Evolutionary conservation across 2,888 invertebrate species (phyloP), one percentile per base, ranked within the genome.

Genomic region (Sinentomon sp.): DNA sequence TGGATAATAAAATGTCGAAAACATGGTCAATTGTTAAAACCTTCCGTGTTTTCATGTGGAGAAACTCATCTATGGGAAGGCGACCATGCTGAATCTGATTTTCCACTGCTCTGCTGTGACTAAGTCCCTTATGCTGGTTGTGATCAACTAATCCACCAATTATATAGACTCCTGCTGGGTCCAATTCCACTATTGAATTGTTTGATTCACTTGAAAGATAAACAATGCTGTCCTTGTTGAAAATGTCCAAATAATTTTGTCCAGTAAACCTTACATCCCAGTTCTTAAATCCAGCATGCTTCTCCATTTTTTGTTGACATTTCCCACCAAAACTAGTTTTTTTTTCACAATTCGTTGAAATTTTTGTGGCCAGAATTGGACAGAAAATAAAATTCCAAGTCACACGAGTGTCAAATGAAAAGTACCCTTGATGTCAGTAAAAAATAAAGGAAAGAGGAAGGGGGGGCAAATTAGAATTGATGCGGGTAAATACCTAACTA

Each of bases 121-220:
- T 89, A 12, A 78, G 54, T 3, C 87, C 87, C 62, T 92, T 94
- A 43, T 87, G 75, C 44, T 73, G 65, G 56, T 97, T 97, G 51
- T 97, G 94, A 57, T 97, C 97, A 0, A 97, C 87, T 27, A 97
- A 57, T 17, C 92, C 97, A 24, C 97, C 97, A 51, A 97, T 92
- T 30, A 97, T 68, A 49, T 94, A 97, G 28, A 71, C 64, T 48
- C 72, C 72, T 39, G 69, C 63, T 16, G 72, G 64, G 43, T 77
- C 70, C 45, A 87, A 59, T 32, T 54, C 52, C 35, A 66, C 63
- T 40, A 94, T 62, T 5, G 82, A 55, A 57, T 80, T 82, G n/a
- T n/a, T n/a, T 10, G 92, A 92, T 53, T 97, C 94, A 53, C 87
- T 83, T 4, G 77, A 74, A 41, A 97, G 60, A 55, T 94, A 97